Conservation (phyloP, 2,113 vertebrate species). For the Channa argus region DNA sequence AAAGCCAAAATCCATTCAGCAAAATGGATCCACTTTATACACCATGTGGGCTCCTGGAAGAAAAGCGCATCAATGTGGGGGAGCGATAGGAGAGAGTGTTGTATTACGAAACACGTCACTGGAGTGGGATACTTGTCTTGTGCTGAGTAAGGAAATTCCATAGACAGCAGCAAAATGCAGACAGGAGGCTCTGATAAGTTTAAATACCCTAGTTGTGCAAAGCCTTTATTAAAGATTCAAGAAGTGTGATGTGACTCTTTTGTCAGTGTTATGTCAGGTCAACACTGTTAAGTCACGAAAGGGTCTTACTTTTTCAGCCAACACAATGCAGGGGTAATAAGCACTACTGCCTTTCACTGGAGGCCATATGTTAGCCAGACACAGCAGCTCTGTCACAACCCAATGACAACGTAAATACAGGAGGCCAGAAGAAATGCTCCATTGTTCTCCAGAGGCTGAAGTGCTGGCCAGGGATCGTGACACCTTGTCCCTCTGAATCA, state of each 20-base stretch:
- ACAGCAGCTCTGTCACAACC: slow-evolving; percentile 64
- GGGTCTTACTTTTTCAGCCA: slow-evolving; percentile 34
- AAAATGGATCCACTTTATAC: slow-evolving; percentile 64
- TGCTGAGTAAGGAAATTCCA: slow-evolving; percentile 41
- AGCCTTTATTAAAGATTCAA: slow-evolving; percentile 2
- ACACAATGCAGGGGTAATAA: slow-evolving; percentile 65
- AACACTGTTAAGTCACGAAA: not conserved
- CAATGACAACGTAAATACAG: slow-evolving; percentile 61
- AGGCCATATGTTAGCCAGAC: slow-evolving; percentile 78
- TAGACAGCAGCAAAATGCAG: slow-evolving; percentile 32
- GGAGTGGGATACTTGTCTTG: slow-evolving; percentile 42
- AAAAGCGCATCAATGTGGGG: slow-evolving; percentile 64
- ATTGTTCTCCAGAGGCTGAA: slow-evolving; percentile 69
- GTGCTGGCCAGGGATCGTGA: slow-evolving; percentile 38
- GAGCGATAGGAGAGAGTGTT: slow-evolving; percentile 57
- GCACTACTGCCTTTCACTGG: slow-evolving; percentile 54
- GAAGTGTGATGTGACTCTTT: not conserved
- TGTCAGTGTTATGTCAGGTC: slow-evolving; percentile 20
- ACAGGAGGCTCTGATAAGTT: slow-evolving; percentile 5
- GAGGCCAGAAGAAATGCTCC: slow-evolving; percentile 60
- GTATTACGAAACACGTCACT: slow-evolving; percentile 56
- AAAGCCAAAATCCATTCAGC: slow-evolving; percentile 78
- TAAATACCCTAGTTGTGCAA: slow-evolving; percentile 4
- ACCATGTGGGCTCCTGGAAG: slow-evolving; percentile 55
- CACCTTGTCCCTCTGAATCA: slow-evolving; percentile 56